Evolutionary conservation across 2,113 vertebrate genomes (phyloP).

Genomic region (Pseudorectes ferrugineus): DNA sequence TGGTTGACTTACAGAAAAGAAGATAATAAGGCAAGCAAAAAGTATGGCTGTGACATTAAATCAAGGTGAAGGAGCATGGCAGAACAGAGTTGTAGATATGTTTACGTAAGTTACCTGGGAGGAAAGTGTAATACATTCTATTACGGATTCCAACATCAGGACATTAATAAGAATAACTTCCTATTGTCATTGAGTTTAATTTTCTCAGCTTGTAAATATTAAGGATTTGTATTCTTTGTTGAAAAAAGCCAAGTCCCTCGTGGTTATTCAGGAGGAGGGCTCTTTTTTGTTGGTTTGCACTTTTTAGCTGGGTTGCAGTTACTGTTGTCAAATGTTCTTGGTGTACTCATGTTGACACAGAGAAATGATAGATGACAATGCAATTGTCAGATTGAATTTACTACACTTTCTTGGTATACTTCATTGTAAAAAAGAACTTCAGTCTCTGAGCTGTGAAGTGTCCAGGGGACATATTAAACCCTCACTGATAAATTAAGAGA

Average conservation of each 20-base stretch:
- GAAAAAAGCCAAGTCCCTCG: rapidly evolving
- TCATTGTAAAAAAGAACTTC: background rate
- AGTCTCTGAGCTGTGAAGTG: background rate
- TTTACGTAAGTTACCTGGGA: background rate
- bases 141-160: background rate
- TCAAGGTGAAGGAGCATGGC: background rate
- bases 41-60: background rate
- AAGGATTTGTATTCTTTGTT: background rate
- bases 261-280: background rate
- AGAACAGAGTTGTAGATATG: background rate
- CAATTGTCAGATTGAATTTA: background rate
- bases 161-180: background rate
- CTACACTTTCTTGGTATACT: background rate
- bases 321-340: background rate
- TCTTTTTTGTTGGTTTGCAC: background rate
- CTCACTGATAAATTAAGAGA: background rate
- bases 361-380: background rate
- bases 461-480: background rate
- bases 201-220: background rate
- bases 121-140: background rate
- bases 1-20: background rate
- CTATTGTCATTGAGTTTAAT: background rate
- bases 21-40: background rate
- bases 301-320: background rate
- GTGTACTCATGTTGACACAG: background rate